Evolutionary conservation across 2,113 vertebrate species (phyloP).

Genomic region (Dicaeum eximium): DNA sequence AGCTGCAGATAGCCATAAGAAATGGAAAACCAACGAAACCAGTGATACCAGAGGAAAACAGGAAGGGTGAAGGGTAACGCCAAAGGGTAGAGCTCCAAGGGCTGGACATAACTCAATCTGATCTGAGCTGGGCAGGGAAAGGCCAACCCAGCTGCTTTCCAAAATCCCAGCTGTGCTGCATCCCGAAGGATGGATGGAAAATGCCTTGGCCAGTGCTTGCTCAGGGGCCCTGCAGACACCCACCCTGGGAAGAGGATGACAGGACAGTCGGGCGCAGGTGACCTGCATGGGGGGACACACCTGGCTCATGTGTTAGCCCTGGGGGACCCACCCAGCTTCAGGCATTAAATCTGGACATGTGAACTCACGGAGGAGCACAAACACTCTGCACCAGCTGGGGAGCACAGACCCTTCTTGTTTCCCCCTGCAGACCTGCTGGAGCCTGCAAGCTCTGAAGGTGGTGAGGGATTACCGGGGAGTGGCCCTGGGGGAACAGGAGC

Average conservation of each 20-base stretch:
- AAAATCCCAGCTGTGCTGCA: not conserved
- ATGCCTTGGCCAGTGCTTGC: fast-evolving
- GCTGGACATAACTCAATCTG: fast-evolving
- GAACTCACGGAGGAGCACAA: fast-evolving
- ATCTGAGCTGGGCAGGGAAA: not conserved
- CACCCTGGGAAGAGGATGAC: not conserved
- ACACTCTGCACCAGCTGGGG: fast-evolving
- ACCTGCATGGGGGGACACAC: fast-evolving
- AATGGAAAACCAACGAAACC: not conserved
- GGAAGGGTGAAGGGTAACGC: not conserved
- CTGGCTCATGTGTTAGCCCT: fast-evolving
- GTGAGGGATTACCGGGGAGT: not conserved
- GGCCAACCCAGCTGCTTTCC: not conserved
- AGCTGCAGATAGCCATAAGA: not conserved
- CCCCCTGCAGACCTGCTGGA: fast-evolving
- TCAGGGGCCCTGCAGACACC: not conserved
- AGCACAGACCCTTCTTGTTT: not conserved
- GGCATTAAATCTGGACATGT: fast-evolving
- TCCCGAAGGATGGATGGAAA: not conserved
- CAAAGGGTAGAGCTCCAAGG: not conserved
- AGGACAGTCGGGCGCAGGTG: fast-evolving
- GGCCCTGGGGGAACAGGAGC: fast-evolving
- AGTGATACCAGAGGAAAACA: not conserved
- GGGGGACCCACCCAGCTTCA: not conserved
- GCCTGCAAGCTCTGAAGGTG: fast-evolving